Percentiles rank a stretch among this genome's conserved stretches.
Conservation (phyloP, 2,888 invertebrate species). For the Sicus ferrugineus region DNA sequence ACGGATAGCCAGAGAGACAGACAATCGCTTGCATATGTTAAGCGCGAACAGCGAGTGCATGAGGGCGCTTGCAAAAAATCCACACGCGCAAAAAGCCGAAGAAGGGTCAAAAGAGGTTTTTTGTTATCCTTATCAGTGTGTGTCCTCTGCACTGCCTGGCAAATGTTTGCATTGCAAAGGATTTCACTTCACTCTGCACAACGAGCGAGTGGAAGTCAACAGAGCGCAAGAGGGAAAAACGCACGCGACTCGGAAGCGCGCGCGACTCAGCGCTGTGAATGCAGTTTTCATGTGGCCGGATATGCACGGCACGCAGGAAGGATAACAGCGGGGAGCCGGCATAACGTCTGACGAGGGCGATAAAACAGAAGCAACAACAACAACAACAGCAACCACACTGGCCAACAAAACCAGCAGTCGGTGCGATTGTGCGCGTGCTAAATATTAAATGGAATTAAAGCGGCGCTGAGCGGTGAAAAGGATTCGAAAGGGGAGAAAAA, state of each 20-base stretch:
- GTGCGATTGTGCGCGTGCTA: constrained; percentile 29
- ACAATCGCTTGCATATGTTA: constrained; percentile 18
- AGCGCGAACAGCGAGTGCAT: constrained; percentile 4
- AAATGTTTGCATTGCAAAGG: constrained; percentile 24
- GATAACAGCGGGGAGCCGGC: constrained; percentile 1
- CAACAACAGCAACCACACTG: not conserved
- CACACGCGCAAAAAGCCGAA: not conserved
- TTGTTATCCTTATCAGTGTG: constrained; percentile 22
- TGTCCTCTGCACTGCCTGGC: constrained; percentile 20
- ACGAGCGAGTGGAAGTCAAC: not conserved
- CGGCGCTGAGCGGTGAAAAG: not conserved
- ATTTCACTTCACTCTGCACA: constrained; percentile 24
- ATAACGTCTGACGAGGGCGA: not conserved
- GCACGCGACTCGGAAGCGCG: too few relatives aligned
- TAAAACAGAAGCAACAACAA: not conserved
- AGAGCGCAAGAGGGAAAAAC: constrained; percentile 7
- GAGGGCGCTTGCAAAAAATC: not conserved
- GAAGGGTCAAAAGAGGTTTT: not conserved
- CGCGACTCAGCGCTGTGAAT: constrained; percentile 29
- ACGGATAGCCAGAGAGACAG: too few relatives aligned
- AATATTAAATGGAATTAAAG: constrained; percentile 35
- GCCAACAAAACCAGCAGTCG: constrained; percentile 4
- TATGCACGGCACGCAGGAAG: constrained; percentile 15
- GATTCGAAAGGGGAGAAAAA: not conserved
- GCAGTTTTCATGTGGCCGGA: constrained; percentile 33